These are phyloP conservation scores for Oxyruncus cristatus DNA, from an alignment of 2,113 vertebrate species.

Conservation along the genomic window DNA sequence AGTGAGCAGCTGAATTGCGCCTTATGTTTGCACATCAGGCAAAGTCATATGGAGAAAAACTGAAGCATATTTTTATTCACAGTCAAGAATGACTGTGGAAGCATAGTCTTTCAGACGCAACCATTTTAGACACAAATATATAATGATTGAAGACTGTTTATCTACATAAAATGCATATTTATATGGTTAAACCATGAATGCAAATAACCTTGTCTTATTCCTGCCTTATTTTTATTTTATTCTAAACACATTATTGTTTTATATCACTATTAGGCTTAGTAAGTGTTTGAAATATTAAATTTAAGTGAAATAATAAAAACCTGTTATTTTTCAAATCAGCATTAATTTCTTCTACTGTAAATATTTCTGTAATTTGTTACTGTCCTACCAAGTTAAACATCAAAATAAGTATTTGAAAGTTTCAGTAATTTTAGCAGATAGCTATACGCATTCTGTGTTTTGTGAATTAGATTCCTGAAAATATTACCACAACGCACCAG, in stretches of 20 bases:
- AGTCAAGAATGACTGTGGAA: not conserved
- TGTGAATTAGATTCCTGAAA: not conserved
- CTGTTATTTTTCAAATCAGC: not conserved
- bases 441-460: not conserved
- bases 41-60: constrained; percentile 19
- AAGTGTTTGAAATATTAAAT: not conserved
- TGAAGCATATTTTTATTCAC: constrained; percentile 30
- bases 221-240: not conserved
- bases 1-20: constrained; percentile 33
- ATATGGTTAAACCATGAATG: not conserved
- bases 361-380: not conserved
- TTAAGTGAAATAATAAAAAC: not conserved
- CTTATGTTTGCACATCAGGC: constrained; percentile 55
- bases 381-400: not conserved
- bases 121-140: not conserved
- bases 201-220: not conserved
- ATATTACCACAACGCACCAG: not conserved
- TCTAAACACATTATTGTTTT: not conserved
- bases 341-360: not conserved
- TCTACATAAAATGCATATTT: not conserved
- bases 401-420: not conserved
- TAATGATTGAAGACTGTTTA: not conserved
- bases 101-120: not conserved
- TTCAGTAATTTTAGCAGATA: not conserved
- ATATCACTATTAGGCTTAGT: not conserved